Conservation (phyloP, 1,140 invertebrate genomes). For the Drosophila albomicans region DNA sequence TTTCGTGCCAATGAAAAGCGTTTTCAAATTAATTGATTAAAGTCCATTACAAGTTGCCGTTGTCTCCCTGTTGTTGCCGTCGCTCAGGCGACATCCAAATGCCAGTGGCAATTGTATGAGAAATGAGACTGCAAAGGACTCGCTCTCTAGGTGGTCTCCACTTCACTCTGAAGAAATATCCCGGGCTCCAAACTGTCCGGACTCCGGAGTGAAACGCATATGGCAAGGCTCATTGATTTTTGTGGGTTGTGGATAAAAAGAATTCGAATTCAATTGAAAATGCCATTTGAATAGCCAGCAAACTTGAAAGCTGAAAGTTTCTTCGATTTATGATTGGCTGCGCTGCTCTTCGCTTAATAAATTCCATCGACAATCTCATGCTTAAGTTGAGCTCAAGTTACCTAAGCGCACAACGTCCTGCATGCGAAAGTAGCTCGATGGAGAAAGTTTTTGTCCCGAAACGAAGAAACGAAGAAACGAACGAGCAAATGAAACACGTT, state of each 20-base stretch:
- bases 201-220: slow-evolving; percentile 40
- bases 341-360: slow-evolving; percentile 14
- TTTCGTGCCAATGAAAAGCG: slow-evolving; percentile 73
- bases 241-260: background rate
- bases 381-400: slow-evolving; percentile 19
- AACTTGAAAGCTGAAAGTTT: slow-evolving; percentile 4
- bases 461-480: slow-evolving; percentile 1
- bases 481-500: slow-evolving; percentile 43
- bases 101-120: slow-evolving; percentile 82
- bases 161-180: slow-evolving; percentile 34
- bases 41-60: slow-evolving; percentile 80
- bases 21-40: slow-evolving; percentile 84
- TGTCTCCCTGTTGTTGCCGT: slow-evolving; percentile 8
- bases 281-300: background rate
- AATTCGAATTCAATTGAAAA: background rate
- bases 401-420: slow-evolving; percentile 14
- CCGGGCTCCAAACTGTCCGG: background rate
- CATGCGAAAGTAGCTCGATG: slow-evolving; percentile 27
- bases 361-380: slow-evolving; percentile 17
- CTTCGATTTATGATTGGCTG: slow-evolving; percentile 22
- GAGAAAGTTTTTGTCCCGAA: slow-evolving; percentile 25
- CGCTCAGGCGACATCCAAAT: slow-evolving; percentile 57
- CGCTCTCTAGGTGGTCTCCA: slow-evolving; percentile 35
- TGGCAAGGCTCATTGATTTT: slow-evolving; percentile 66
- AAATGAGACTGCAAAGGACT: slow-evolving; percentile 68